Percentiles rank a stretch among this genome's conserved stretches.
Evolutionary conservation across 1,140 invertebrate species (phyloP).

Genomic region (Amyelois transitella): DNA sequence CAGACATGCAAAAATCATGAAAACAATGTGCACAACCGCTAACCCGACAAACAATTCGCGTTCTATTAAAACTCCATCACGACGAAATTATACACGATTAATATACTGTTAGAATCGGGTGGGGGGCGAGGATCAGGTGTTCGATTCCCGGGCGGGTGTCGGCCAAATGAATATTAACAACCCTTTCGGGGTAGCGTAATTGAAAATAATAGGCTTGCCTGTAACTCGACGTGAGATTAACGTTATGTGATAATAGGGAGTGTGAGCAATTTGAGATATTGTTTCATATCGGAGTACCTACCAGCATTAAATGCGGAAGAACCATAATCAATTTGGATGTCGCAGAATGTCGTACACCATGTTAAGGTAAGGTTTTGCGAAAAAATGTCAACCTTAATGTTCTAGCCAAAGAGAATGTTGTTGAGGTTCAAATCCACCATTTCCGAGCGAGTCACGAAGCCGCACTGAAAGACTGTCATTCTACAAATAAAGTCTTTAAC

Average conservation of each 20-base stretch:
- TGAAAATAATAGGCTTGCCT: slow-evolving; percentile 60
- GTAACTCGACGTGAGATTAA: slow-evolving; percentile 46
- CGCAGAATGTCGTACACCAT: no score
- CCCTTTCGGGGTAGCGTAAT: slow-evolving; percentile 54
- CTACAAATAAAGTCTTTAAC: no score
- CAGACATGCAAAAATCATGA: background rate
- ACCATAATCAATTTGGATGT: no score
- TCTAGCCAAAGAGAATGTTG: no score
- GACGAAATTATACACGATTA: slow-evolving; percentile 49
- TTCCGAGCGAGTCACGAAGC: no score
- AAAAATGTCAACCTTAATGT: no score
- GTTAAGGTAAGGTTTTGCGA: no score
- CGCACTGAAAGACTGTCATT: no score
- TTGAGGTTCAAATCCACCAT: no score
- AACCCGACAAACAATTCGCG: slow-evolving; percentile 19
- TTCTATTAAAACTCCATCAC: slow-evolving; percentile 37
- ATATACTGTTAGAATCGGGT: slow-evolving; percentile 47
- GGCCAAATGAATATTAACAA: slow-evolving; percentile 67
- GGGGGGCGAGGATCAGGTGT: slow-evolving; percentile 48
- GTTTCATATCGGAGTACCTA: background rate
- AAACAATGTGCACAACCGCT: slow-evolving; percentile 5
- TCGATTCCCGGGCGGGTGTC: slow-evolving; percentile 41
- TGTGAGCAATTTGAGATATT: slow-evolving; percentile 9
- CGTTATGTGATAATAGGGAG: slow-evolving; percentile 47
- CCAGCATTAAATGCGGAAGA: no score